Percentiles rank a stretch among this genome's conserved stretches.
Conservation (phyloP, 2,888 invertebrate genomes). For the Apodemia zela region DNA sequence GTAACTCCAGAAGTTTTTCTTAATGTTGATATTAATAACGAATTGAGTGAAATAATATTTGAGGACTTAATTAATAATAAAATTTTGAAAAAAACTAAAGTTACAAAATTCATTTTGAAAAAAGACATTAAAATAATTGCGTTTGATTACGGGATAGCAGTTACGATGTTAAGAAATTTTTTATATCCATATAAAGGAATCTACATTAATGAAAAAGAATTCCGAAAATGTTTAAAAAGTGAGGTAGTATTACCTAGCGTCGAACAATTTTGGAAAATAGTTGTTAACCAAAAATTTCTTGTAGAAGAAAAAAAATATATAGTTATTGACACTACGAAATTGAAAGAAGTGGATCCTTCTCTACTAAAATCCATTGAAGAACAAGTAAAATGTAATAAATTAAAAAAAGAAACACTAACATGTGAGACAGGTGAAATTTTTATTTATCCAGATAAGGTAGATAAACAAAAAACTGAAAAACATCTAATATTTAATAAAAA, state of each 20-base stretch:
- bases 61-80: constrained; percentile 11
- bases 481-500: constrained; percentile 8
- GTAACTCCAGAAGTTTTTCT: constrained; percentile 13
- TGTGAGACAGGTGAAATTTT: background rate
- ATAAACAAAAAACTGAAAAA: background rate
- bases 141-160: constrained; percentile 18
- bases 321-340: constrained; percentile 11
- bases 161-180: constrained; percentile 4
- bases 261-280: constrained; percentile 14
- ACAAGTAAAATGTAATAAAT: background rate
- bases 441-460: no score
- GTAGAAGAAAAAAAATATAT: constrained; percentile 15
- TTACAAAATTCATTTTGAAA: constrained; percentile 8
- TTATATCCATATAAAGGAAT: constrained; percentile 10
- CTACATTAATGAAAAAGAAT: constrained; percentile 1
- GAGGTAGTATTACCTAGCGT: constrained; percentile 8
- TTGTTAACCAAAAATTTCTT: constrained; percentile 14
- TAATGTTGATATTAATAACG: constrained; percentile 12
- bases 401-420: background rate
- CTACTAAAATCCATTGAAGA: background rate
- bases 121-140: constrained; percentile 12
- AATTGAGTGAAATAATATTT: constrained; percentile 17
- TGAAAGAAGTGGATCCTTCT: constrained; percentile 17
- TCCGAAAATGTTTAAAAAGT: constrained; percentile 8
- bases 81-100: constrained; percentile 10